A percentile compares a stretch with the other conserved stretches of the same genome.
Evolutionary conservation across 2,888 invertebrate genomes (phyloP).

Genomic region (Xylophagus ater): DNA sequence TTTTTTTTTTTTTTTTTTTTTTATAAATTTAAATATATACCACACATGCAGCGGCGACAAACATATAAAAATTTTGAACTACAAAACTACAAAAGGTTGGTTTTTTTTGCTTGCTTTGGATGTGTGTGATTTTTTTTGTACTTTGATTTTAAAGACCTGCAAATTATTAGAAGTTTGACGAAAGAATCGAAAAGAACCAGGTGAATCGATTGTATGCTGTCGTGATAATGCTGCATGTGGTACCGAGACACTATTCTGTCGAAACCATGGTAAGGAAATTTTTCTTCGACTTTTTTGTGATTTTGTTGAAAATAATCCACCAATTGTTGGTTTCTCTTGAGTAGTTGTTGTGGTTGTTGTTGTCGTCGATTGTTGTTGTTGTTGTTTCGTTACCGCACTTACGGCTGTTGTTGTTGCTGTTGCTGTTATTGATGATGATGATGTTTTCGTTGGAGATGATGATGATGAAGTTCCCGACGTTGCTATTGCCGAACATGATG

Average conservation of each 20-base stretch:
- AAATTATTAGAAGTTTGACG: constrained; percentile 43
- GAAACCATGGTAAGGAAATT: constrained; percentile 83
- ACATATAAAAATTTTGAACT: no score
- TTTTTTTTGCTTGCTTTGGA: neutral
- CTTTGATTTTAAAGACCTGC: constrained; percentile 41
- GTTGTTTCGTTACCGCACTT: neutral
- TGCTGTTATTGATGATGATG: constrained; percentile 18
- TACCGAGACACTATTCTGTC: constrained; percentile 65
- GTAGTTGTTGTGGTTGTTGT: neutral
- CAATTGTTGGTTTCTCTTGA: constrained; percentile 13
- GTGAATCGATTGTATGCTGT: constrained; percentile 85
- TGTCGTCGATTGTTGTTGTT: neutral
- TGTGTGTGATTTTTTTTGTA: neutral
- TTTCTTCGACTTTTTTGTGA: constrained; percentile 67
- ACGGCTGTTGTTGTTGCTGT: constrained; percentile 11
- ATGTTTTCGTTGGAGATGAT: constrained; percentile 16
- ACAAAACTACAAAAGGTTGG: no score
- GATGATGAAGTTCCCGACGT: constrained; percentile 16
- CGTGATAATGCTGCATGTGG: constrained; percentile 65
- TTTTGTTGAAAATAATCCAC: constrained; percentile 29
- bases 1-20: no score
- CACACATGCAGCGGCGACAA: no score
- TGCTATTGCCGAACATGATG: constrained; percentile 2
- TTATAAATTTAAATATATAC: no score
- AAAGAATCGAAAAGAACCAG: constrained; percentile 72